Evolutionary conservation across 2,797 vertebrate genomes (phyloP).

Genomic region (Aeoliscus strigatus): DNA sequence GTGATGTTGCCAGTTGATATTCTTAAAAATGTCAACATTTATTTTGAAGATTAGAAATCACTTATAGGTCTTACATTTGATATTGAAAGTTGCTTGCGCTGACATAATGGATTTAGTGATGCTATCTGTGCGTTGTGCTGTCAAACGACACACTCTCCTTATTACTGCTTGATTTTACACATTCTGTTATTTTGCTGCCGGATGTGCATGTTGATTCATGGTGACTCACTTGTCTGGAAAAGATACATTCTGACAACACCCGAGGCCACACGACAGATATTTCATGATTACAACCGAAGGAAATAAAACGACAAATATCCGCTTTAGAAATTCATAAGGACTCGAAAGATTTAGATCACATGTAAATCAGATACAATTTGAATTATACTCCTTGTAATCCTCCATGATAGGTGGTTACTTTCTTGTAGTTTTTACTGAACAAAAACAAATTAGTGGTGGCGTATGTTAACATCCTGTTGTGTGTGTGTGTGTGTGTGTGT

Average conservation of each 20-base stretch:
- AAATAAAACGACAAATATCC: conserved; percentile 5
- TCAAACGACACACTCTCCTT: conserved; percentile 8
- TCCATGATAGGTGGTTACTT: conserved; percentile 2
- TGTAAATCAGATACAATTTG: conserved; percentile 4
- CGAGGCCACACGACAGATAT: conserved; percentile 21
- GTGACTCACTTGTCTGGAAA: conserved; percentile 48
- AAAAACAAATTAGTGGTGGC: conserved; percentile 22
- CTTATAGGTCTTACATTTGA: not conserved
- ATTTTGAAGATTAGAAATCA: not conserved
- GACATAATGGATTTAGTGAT: conserved; percentile 2
- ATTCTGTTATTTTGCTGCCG: conserved; percentile 21
- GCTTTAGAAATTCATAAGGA: no score
- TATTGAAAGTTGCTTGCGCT: not conserved
- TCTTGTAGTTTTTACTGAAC: conserved; percentile 9
- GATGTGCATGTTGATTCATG: conserved; percentile 38
- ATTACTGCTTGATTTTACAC: conserved; percentile 21
- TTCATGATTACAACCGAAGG: conserved; percentile 13
- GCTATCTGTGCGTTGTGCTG: not conserved
- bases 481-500: no score
- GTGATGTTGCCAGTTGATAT: no score
- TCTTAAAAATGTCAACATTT: no score
- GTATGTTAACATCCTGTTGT: conserved; percentile 18
- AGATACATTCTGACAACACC: conserved; percentile 25
- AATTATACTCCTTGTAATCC: conserved; percentile 6
- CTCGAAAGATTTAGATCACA: conserved; percentile 6